Evolutionary conservation across 2,113 vertebrate species (phyloP), one percentile per base, ranked within the genome.

Genomic region (Pungitius pungitius): DNA sequence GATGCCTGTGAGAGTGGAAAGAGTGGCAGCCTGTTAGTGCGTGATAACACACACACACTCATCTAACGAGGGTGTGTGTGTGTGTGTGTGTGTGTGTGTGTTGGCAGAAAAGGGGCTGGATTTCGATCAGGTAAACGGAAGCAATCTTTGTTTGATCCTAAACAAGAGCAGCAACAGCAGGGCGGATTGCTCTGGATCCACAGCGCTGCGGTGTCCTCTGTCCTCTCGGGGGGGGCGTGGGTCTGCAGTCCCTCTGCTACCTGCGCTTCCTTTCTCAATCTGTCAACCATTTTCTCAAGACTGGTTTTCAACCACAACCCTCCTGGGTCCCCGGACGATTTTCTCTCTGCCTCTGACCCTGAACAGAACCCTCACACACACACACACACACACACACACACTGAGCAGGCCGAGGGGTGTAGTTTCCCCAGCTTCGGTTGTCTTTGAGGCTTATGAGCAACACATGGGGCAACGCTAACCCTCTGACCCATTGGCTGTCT

Each of bases 381-480:
- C 62, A 13, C 14, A 43, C 59, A 61, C 59, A n/a, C 70, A 57
- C 49, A 40, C 78, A 27, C 47, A 40, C 69, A 52, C 22, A 55
- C 14, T 27, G 20, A 62, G 59, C 65, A 75, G 80, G 78, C 86
- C 51, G 88, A 87, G 91, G 80, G 81, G 89, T 91, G 87, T 39
- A 69, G 37, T 64, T 75, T 78, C 51, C 33, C 17, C 65, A 42
- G 82, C 72, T 35, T 45, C 35, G 27, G 20, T 78, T 77, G 79
- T 88, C 66, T 81, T 87, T 90, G 77, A 82, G 88, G 78, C 79
- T 83, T 81, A 84, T 89, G 80, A 83, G 84, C 87, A 83, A 86
- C 84, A 85, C 81, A 67, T 83, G 83, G 86, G 91, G 83, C 70
- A 80, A 67, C 33, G 57, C 72, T 88, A 80, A 89, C 88, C 86